Percentiles rank a stretch among this genome's conserved stretches.
Evolutionary conservation across 2,888 invertebrate genomes (phyloP).

Genomic region (Tineola bisselliella): DNA sequence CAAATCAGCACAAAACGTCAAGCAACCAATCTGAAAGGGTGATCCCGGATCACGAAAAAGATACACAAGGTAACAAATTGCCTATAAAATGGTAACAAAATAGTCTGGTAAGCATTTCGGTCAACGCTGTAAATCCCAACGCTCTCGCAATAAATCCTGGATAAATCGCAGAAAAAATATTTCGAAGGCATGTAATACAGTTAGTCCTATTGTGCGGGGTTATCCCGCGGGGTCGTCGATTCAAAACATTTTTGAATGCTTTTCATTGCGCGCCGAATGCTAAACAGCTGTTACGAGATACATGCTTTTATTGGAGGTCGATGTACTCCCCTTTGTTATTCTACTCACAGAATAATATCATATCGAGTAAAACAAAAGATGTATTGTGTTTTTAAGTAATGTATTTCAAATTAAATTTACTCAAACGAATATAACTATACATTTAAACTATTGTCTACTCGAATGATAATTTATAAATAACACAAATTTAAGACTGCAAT

Average conservation of each 20-base stretch:
- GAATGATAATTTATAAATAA: too few relatives aligned
- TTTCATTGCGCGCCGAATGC: neutral
- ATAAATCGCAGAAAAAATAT: constrained; percentile 35
- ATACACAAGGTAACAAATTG: constrained; percentile 63
- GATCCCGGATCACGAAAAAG: constrained; percentile 30
- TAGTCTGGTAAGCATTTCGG: constrained; percentile 57
- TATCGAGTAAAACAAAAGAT: too few relatives aligned
- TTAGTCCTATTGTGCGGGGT: constrained; percentile 21
- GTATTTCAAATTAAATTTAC: too few relatives aligned
- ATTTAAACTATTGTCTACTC: too few relatives aligned
- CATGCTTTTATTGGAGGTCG: too few relatives aligned
- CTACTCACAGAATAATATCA: too few relatives aligned
- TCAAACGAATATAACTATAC: too few relatives aligned
- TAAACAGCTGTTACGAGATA: neutral
- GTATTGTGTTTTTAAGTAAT: too few relatives aligned
- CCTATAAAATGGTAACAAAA: constrained; percentile 64
- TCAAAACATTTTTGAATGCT: neutral
- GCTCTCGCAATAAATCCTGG: constrained; percentile 44
- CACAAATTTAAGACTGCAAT: too few relatives aligned
- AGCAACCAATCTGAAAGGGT: neutral
- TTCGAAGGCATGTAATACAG: constrained; percentile 54
- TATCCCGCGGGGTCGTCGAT: neutral
- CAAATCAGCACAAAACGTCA: neutral
- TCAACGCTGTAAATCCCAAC: constrained; percentile 60
- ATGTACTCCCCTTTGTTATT: too few relatives aligned